These are phyloP conservation scores for Tauraco hartlaubi DNA, from an alignment of 2,797 vertebrate species.

Conservation along the genomic window DNA sequence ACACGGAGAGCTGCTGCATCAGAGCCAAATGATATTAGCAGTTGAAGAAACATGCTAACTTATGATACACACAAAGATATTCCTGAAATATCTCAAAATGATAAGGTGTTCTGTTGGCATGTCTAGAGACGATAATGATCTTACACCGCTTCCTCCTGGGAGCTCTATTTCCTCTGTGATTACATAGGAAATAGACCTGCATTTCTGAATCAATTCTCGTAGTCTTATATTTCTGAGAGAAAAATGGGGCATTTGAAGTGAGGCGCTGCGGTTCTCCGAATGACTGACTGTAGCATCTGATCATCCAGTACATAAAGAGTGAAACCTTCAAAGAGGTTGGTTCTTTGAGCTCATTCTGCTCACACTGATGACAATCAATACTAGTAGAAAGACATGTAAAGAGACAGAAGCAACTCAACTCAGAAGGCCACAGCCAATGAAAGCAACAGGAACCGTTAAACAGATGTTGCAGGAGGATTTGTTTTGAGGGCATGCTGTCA, in stretches of 20 bases:
- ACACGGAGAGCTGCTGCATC: background rate
- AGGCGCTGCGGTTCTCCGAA: rapidly evolving
- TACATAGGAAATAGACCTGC: background rate
- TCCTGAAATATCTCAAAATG: background rate
- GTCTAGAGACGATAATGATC: background rate
- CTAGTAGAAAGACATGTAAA: background rate
- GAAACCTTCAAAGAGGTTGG: background rate
- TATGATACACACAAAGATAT: background rate
- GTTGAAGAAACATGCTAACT: background rate
- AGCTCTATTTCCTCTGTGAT: background rate
- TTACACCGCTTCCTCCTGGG: background rate
- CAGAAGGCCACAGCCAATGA: background rate
- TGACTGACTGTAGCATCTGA: background rate
- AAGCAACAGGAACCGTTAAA: background rate
- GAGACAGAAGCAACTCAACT: background rate
- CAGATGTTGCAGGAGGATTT: background rate
- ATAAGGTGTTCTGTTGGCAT: background rate
- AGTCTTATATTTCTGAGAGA: background rate
- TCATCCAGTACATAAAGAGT: background rate
- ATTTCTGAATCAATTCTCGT: background rate
- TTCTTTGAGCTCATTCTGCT: background rate
- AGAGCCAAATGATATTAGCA: background rate
- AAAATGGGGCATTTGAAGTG: background rate
- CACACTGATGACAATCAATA: background rate
- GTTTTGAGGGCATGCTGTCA: background rate